Percentiles rank a stretch among this genome's conserved stretches.
Evolutionary conservation across 2,113 vertebrate species (phyloP).

Genomic region (Notothenia coriiceps): DNA sequence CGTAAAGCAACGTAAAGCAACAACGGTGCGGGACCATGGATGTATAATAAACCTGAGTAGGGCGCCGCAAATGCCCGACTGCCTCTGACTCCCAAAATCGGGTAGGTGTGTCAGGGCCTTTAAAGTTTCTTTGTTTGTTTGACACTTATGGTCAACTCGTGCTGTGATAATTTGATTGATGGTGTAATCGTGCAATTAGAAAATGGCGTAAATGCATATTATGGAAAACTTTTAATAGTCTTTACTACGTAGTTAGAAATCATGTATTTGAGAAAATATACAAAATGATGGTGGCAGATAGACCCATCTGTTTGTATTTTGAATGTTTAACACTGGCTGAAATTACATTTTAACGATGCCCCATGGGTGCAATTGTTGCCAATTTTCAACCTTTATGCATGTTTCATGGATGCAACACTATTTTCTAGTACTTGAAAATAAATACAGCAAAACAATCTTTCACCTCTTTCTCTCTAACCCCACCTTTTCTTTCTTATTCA

Average conservation of each 20-base stretch:
- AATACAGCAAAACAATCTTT: not conserved
- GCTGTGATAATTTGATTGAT: slow-evolving; percentile 31
- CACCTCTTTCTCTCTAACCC: not conserved
- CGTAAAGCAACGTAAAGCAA: too few species aligned
- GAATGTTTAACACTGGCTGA: not conserved
- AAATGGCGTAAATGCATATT: slow-evolving; percentile 15
- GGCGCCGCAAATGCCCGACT: too few species aligned
- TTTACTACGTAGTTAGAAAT: not conserved
- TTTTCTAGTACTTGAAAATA: slow-evolving; percentile 24
- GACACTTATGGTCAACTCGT: slow-evolving; percentile 10
- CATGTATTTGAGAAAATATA: not conserved
- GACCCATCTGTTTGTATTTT: not conserved
- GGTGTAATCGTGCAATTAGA: slow-evolving; percentile 5
- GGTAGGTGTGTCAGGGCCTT: too few species aligned
- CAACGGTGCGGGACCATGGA: too few species aligned
- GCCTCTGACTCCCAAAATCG: too few species aligned
- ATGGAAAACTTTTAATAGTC: not conserved
- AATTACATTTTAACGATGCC: slow-evolving; percentile 27
- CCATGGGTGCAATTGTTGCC: not conserved
- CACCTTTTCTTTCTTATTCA: slow-evolving; percentile 25
- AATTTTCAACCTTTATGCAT: not conserved
- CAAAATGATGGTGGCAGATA: not conserved
- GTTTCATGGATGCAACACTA: slow-evolving; percentile 29
- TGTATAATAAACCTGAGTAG: too few species aligned
- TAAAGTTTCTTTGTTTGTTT: too few species aligned